A percentile compares a stretch with the other conserved stretches of the same genome.
phyloP scores from a whole-genome alignment of 2,888 invertebrate species.

The Archips crataeganus region DNA sequence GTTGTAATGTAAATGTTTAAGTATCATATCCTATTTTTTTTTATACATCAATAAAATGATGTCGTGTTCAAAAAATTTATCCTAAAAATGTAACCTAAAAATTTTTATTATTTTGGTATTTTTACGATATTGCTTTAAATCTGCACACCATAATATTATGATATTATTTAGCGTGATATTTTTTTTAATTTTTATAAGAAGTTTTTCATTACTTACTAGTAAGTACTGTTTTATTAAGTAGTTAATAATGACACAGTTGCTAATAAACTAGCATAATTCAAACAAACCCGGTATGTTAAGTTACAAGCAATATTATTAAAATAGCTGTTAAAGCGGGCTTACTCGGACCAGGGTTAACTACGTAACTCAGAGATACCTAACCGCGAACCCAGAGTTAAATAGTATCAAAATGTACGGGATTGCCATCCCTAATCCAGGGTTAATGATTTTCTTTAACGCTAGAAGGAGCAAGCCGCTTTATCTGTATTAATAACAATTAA shows the following conservation, averaged over 20 bases:
- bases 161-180: neutral
- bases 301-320: neutral
- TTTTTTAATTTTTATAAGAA: conserved; percentile 1
- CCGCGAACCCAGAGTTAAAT: too few relatives aligned
- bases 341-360: too few relatives aligned
- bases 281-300: neutral
- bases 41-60: neutral
- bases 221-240: conserved; percentile 21
- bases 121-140: neutral
- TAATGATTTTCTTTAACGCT: too few relatives aligned
- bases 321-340: neutral
- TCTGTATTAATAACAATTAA: neutral
- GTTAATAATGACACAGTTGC: conserved; percentile 20
- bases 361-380: too few relatives aligned
- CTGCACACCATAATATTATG: neutral
- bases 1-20: too few relatives aligned
- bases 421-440: too few relatives aligned
- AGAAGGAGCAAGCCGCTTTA: too few relatives aligned
- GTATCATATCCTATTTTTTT: neutral
- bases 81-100: neutral
- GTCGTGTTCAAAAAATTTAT: neutral
- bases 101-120: neutral
- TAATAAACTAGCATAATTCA: conserved; percentile 23
- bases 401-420: too few relatives aligned
- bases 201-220: neutral